phyloP scores from a whole-genome alignment of 2,888 invertebrate genomes.

The Theretra japonica region DNA sequence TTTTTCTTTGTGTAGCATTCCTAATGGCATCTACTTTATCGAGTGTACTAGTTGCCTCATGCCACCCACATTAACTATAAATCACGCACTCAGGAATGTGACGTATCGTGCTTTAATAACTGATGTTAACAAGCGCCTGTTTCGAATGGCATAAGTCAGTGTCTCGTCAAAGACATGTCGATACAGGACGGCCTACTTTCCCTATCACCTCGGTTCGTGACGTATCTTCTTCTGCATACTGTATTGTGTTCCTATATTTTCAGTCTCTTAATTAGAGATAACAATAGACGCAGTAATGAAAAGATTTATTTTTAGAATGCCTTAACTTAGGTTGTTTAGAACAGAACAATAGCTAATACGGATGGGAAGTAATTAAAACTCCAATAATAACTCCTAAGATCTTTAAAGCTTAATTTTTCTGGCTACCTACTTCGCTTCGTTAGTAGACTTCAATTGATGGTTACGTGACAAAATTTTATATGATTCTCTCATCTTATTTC shows the following conservation, averaged over 20 bases:
- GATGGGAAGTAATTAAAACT: no score
- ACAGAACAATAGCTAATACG: no score
- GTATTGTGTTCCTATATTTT: neutral
- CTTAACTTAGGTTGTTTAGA: no score
- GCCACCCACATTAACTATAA: constrained; percentile 23
- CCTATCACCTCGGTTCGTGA: neutral
- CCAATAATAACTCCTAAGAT: no score
- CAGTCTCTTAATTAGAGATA: no score
- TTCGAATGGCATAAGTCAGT: constrained; percentile 34
- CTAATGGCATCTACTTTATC: constrained; percentile 25
- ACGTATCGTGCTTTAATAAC: constrained; percentile 1
- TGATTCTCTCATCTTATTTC: neutral
- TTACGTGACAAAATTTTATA: neutral
- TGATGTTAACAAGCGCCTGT: constrained; percentile 17
- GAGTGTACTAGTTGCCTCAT: constrained; percentile 13
- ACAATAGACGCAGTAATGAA: no score
- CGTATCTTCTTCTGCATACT: neutral
- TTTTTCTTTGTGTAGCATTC: constrained; percentile 27
- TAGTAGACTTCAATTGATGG: no score
- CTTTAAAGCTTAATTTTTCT: no score
- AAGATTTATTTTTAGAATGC: no score
- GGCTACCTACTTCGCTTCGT: no score
- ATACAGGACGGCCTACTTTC: constrained; percentile 39
- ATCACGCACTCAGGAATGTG: constrained; percentile 18
- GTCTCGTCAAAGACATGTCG: constrained; percentile 41